These are phyloP conservation scores for Caenorhabditis imperialis DNA, from an alignment of 2,888 invertebrate species.

Conservation along the genomic window DNA sequence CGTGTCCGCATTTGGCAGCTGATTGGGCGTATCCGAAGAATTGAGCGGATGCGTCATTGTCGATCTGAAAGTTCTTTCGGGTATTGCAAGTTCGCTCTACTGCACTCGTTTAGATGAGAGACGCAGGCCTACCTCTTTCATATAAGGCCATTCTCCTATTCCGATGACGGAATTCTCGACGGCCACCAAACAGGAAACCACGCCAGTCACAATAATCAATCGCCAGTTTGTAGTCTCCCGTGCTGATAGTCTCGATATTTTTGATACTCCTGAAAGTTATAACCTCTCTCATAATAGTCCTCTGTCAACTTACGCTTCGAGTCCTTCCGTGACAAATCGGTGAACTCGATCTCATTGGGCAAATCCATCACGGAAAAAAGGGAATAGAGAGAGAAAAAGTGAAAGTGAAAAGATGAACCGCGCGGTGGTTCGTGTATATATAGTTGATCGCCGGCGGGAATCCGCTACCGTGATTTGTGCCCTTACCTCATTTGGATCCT, in stretches of 20 bases:
- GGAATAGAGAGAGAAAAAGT: not conserved
- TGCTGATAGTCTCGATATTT: no score
- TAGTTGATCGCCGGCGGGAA: constrained; percentile 6
- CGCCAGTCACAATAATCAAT: constrained; percentile 31
- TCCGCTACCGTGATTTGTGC: constrained; percentile 29
- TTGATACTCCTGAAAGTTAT: constrained; percentile 1
- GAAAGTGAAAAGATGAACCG: constrained; percentile 3
- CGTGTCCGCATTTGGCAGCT: constrained; percentile 57
- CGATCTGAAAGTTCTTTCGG: no score
- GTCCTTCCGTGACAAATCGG: constrained; percentile 3
- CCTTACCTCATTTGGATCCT: no score
- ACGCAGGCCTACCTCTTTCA: constrained; percentile 43
- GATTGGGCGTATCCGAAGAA: constrained; percentile 61
- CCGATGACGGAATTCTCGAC: constrained; percentile 41
- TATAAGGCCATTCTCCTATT: constrained; percentile 46
- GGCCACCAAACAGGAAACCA: constrained; percentile 26
- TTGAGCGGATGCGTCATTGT: constrained; percentile 50
- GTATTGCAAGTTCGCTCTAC: no score
- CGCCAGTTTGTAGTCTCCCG: constrained; percentile 26
- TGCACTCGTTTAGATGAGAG: no score
- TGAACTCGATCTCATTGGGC: constrained; percentile 14
- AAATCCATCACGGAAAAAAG: constrained; percentile 8
- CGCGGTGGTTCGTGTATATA: constrained; percentile 3
- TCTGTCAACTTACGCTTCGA: constrained; percentile 5
- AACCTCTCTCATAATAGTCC: not conserved